Percentiles rank a stretch among this genome's conserved stretches.
These are phyloP conservation scores for Orientallactaga sibirica DNA, from an alignment of 2,797 vertebrate genomes.

Conservation along the genomic window DNA sequence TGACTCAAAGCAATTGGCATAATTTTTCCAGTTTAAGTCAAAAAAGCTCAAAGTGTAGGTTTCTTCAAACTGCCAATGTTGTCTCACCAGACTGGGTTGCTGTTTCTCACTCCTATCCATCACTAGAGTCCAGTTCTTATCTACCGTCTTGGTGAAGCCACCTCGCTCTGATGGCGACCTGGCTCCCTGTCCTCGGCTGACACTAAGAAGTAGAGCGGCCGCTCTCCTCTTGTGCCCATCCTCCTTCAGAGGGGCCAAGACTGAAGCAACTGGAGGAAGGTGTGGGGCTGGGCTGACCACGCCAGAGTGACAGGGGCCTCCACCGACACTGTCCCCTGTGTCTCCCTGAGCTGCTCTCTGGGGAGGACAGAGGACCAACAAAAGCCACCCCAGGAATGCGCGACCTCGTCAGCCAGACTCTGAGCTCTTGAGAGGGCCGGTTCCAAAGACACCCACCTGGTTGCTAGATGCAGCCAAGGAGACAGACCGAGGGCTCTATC, in stretches of 20 bases:
- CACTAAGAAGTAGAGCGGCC: not conserved
- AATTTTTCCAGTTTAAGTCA: slow-evolving; percentile 63
- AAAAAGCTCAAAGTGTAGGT: not conserved
- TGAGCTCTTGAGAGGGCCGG: not conserved
- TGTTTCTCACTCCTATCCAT: slow-evolving; percentile 16
- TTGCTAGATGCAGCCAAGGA: not conserved
- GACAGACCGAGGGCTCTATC: not conserved
- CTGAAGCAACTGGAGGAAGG: not conserved
- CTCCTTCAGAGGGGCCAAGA: not conserved
- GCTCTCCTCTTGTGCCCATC: not conserved
- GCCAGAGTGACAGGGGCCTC: not conserved
- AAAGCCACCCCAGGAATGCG: not conserved
- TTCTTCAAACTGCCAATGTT: slow-evolving; percentile 14
- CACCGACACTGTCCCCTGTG: not conserved
- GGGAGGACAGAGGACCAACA: not conserved
- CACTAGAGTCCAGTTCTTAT: not conserved
- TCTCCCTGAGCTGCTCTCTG: slow-evolving; percentile 47
- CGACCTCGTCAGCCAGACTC: not conserved
- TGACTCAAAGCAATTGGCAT: slow-evolving; percentile 47
- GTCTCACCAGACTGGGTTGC: slow-evolving; percentile 60
- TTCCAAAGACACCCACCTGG: not conserved
- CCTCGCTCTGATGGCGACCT: too few relatives aligned
- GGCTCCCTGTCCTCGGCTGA: not conserved
- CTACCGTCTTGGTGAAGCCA: not conserved
- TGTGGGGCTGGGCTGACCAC: not conserved